These are phyloP conservation scores for Drosophila birchii DNA, from an alignment of 2,888 invertebrate species.

Conservation along the genomic window DNA sequence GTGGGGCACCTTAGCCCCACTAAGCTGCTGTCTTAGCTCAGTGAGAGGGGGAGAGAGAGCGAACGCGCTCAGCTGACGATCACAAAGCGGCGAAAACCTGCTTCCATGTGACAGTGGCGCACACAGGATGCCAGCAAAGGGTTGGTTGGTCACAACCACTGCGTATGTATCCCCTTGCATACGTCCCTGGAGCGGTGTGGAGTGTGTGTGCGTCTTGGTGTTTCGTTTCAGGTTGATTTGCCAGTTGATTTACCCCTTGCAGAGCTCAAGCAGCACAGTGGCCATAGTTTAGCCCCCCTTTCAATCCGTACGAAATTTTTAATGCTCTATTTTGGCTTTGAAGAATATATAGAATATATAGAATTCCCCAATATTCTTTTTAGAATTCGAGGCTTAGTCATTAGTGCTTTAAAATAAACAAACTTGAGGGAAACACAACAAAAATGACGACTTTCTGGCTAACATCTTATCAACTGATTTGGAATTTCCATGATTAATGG, in stretches of 20 bases:
- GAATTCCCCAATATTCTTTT: not conserved
- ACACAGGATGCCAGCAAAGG: constrained; percentile 3
- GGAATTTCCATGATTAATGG: constrained; percentile 4
- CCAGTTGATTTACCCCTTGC: not conserved
- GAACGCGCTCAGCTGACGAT: constrained; percentile 10
- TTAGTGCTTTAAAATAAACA: not conserved
- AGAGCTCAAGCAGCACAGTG: constrained; percentile 5
- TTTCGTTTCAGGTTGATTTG: constrained; percentile 7
- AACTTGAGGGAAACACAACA: not conserved
- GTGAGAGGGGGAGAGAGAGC: constrained; percentile 1
- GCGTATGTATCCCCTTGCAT: not conserved
- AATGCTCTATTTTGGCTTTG: not conserved
- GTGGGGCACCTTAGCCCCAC: constrained; percentile 54
- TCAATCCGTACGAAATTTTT: not conserved
- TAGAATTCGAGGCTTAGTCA: not conserved
- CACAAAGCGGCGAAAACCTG: constrained; percentile 11
- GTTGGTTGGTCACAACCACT: not conserved
- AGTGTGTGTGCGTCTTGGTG: not conserved
- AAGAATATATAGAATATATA: too few species aligned
- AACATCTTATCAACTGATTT: not conserved
- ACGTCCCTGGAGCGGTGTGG: too few species aligned
- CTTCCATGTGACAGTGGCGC: constrained; percentile 4
- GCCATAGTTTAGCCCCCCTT: not conserved
- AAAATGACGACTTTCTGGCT: not conserved
- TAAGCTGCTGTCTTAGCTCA: constrained; percentile 22